phyloP scores from a whole-genome alignment of 1,140 invertebrate genomes.

The Drosophila kurseongensis region DNA sequence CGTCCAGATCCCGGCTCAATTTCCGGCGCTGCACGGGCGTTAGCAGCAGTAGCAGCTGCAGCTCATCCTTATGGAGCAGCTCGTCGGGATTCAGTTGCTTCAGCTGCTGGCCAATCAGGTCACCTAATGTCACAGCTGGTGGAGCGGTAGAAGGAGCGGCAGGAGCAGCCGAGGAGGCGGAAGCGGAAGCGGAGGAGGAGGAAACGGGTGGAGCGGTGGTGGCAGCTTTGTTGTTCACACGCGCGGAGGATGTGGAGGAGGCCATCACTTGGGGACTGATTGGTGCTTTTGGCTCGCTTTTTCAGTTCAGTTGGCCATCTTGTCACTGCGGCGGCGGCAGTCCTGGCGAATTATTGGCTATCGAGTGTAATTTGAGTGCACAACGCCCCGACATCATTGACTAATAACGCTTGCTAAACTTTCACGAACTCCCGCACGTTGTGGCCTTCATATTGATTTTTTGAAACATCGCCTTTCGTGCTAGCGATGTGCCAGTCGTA shows the following conservation, averaged over 20 bases:
- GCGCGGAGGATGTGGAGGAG: constrained; percentile 57
- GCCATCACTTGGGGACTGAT: constrained; percentile 52
- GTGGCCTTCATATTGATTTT: constrained; percentile 59
- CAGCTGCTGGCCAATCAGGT: constrained; percentile 62
- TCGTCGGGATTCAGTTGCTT: constrained; percentile 55
- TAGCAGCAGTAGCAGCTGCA: constrained; percentile 57
- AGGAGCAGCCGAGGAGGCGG: constrained; percentile 15
- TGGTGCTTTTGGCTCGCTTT: constrained; percentile 36
- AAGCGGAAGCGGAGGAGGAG: constrained; percentile 7
- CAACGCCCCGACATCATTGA: constrained; percentile 52
- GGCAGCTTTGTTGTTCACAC: constrained; percentile 57
- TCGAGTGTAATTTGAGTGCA: constrained; percentile 27
- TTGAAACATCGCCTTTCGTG: constrained; percentile 19
- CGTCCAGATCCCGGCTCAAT: constrained; percentile 26
- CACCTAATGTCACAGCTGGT: constrained; percentile 41
- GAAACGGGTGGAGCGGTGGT: background rate
- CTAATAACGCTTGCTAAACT: constrained; percentile 48
- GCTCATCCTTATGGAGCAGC: constrained; percentile 61
- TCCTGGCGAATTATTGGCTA: constrained; percentile 39
- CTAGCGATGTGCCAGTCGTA: constrained; percentile 9
- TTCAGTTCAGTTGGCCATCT: constrained; percentile 46
- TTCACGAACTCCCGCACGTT: constrained; percentile 49
- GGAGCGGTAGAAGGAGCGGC: constrained; percentile 9
- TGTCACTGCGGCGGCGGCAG: constrained; percentile 43
- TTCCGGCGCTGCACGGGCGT: constrained; percentile 48